Evolutionary conservation across 2,113 vertebrate genomes (phyloP).

Genomic region (Lutjanus erythropterus): DNA sequence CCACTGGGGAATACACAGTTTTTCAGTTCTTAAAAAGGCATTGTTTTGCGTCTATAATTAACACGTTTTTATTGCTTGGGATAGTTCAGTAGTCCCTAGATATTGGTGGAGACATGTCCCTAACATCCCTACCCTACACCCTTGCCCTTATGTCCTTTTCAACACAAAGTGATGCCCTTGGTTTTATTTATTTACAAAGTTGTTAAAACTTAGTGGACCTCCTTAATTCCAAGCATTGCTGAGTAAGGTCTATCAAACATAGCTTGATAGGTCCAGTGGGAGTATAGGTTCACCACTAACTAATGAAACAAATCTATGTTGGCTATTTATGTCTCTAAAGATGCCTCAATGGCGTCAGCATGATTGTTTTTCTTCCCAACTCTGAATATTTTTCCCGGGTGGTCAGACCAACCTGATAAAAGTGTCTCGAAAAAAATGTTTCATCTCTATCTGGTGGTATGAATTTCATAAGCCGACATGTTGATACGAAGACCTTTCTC

Average conservation of each 20-base stretch:
- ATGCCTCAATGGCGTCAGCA: neutral
- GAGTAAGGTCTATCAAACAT: constrained; percentile 1
- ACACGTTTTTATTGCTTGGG: too few species aligned
- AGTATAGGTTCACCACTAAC: neutral
- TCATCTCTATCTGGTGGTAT: neutral
- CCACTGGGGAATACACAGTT: too few species aligned
- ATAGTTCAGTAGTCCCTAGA: too few species aligned
- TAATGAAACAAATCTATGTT: constrained; percentile 4
- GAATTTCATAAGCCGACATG: constrained; percentile 9
- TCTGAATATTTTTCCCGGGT: constrained; percentile 6
- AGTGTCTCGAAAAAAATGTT: neutral
- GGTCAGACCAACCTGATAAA: constrained; percentile 40
- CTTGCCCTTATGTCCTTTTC: too few species aligned
- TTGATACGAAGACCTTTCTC: neutral
- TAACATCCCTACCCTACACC: too few species aligned
- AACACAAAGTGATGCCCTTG: too few species aligned
- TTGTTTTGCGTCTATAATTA: too few species aligned
- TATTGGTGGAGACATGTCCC: too few species aligned
- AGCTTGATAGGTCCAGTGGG: constrained; percentile 21
- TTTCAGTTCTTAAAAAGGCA: too few species aligned
- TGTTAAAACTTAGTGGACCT: constrained; percentile 10
- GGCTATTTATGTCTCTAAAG: constrained; percentile 3
- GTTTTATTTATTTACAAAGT: constrained; percentile 16
- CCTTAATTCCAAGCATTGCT: constrained; percentile 55
- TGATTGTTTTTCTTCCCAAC: constrained; percentile 10